Conservation (phyloP, 2,113 vertebrate genomes). For the Tamias sibiricus region DNA sequence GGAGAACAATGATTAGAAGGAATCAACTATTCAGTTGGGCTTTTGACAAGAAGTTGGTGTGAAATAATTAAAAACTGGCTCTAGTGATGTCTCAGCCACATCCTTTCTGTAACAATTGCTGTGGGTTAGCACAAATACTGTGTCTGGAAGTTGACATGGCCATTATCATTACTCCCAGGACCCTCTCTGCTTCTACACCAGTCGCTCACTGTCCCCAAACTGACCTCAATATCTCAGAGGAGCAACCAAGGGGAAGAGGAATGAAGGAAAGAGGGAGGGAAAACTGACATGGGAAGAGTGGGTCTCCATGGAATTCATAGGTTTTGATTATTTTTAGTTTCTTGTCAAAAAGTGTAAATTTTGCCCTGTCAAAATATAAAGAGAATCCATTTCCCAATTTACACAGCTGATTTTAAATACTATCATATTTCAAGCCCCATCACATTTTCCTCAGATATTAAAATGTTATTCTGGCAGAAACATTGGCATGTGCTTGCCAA, state of each 20-base stretch:
- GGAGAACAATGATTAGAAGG: not conserved
- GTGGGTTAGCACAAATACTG: not conserved
- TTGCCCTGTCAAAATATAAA: conserved; percentile 41
- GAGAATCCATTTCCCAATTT: conserved; percentile 44
- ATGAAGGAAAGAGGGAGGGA: not conserved
- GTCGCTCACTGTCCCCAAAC: not conserved
- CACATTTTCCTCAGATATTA: conserved; percentile 44
- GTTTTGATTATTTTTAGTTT: conserved; percentile 59
- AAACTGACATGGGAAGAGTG: not conserved
- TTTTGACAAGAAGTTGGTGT: not conserved
- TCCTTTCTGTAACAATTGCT: conserved; percentile 1
- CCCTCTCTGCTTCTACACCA: not conserved
- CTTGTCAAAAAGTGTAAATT: conserved; percentile 62
- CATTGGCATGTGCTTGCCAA: conserved; percentile 31
- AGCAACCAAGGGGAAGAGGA: not conserved
- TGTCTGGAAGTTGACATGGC: not conserved
- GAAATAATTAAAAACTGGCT: not conserved
- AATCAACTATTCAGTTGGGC: not conserved
- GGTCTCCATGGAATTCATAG: conserved; percentile 23
- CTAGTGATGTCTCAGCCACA: not conserved
- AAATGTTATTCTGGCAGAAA: conserved; percentile 55
- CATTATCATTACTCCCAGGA: not conserved
- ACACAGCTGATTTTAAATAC: conserved; percentile 54
- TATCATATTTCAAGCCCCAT: conserved; percentile 53
- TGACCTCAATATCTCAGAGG: conserved; percentile 17